Conservation (phyloP, 2,113 vertebrate genomes). For the Antigone vipio region DNA sequence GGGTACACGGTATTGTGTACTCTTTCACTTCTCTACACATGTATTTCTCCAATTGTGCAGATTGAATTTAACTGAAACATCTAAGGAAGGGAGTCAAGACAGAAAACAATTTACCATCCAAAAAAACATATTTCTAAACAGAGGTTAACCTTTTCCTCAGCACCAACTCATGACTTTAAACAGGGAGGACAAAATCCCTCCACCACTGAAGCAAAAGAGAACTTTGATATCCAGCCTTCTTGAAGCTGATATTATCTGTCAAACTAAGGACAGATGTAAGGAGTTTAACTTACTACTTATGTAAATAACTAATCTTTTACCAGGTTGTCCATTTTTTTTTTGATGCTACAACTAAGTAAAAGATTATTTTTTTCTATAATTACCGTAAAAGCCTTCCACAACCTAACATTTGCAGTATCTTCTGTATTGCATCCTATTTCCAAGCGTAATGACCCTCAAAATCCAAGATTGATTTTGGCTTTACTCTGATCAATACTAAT, state of each 20-base stretch:
- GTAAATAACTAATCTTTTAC: neutral
- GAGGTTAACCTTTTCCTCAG: neutral
- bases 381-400: neutral
- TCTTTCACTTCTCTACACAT: neutral
- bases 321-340: neutral
- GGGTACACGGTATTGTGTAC: neutral
- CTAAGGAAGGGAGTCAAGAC: neutral
- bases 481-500: conserved; percentile 66
- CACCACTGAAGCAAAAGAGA: neutral
- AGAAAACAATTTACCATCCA: neutral
- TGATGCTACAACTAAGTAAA: neutral
- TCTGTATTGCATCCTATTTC: conserved; percentile 46
- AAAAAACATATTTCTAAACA: neutral
- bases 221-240: neutral
- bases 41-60: neutral
- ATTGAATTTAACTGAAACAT: neutral
- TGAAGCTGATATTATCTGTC: neutral
- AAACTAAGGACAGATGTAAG: neutral
- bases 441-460: conserved; percentile 64
- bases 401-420: neutral
- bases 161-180: neutral
- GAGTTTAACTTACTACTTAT: neutral
- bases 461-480: conserved; percentile 65
- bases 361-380: neutral
- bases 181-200: neutral